Percentiles rank a stretch among this genome's conserved stretches.
These are phyloP conservation scores for Entelurus aequoreus DNA, from an alignment of 2,113 vertebrate genomes.

Conservation along the genomic window DNA sequence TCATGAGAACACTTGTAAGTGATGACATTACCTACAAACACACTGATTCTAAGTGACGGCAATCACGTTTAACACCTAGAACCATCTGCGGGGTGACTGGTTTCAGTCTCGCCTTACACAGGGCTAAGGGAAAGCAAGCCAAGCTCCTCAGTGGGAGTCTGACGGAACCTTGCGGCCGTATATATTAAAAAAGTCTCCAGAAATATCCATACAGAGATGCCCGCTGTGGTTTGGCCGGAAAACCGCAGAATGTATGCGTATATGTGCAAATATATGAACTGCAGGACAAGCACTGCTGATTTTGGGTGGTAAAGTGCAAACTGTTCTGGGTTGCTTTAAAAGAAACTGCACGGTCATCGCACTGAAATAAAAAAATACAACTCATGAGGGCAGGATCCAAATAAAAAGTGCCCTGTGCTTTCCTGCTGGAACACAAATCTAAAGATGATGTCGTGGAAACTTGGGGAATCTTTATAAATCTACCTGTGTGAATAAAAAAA, in stretches of 20 bases:
- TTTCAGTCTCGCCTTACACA: background rate
- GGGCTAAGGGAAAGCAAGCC: background rate
- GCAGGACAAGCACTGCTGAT: constrained; percentile 3
- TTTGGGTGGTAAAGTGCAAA: constrained; percentile 11
- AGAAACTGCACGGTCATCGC: background rate
- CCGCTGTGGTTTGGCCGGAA: constrained; percentile 1
- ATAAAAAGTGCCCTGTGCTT: constrained; percentile 5
- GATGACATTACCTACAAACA: constrained; percentile 41
- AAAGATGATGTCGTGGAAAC: constrained; percentile 5
- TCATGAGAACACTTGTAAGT: constrained; percentile 40
- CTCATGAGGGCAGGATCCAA: background rate
- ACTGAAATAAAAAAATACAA: constrained; percentile 11
- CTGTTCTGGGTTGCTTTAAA: background rate
- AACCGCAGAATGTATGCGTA: constrained; percentile 4
- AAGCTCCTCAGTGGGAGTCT: constrained; percentile 9
- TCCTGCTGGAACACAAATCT: background rate
- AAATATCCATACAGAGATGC: constrained; percentile 15
- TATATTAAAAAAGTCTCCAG: constrained; percentile 6
- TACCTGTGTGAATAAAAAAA: background rate
- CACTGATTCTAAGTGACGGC: constrained; percentile 36
- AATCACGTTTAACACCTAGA: constrained; percentile 39
- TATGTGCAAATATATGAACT: background rate
- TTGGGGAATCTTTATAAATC: background rate
- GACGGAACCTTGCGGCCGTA: constrained; percentile 5
- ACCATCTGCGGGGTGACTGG: constrained; percentile 24